Conservation (phyloP, 2,113 vertebrate genomes). For the Corythornis vintsioides region DNA sequence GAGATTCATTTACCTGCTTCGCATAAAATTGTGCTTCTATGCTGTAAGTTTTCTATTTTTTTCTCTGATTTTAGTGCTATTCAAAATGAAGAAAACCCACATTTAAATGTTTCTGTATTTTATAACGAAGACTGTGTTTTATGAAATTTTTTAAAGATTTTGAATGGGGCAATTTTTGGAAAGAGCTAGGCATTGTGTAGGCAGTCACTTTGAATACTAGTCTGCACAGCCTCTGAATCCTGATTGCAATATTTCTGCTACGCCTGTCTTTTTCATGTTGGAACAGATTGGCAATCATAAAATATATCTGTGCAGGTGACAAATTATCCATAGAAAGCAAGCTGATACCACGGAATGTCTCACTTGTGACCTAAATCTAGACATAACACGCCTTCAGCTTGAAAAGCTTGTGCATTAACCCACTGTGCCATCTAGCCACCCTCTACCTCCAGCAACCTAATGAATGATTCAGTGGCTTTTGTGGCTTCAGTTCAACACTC, state of each 20-base stretch:
- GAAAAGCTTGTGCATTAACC: slow-evolving; percentile 12
- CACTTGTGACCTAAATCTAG: slow-evolving; percentile 28
- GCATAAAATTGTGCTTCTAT: neutral
- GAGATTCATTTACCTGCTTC: neutral
- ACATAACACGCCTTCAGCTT: neutral
- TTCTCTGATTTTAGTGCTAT: neutral
- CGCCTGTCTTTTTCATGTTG: neutral
- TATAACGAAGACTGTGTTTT: rapidly evolving
- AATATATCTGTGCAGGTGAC: neutral
- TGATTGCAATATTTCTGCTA: neutral
- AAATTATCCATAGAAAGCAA: neutral
- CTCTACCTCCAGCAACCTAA: neutral
- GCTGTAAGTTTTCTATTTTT: neutral
- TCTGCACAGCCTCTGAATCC: neutral
- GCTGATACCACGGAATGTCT: neutral
- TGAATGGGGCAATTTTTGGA: neutral
- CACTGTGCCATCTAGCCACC: neutral
- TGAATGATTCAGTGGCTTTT: slow-evolving; percentile 30
- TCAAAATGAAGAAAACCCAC: neutral
- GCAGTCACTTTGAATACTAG: neutral
- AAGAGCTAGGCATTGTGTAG: neutral
- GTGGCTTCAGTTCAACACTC: neutral
- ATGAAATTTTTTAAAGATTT: neutral
- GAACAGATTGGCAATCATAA: neutral
- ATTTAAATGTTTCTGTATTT: neutral